phyloP scores from a whole-genome alignment of 2,888 invertebrate genomes.

The Stictocephala bisonia region DNA sequence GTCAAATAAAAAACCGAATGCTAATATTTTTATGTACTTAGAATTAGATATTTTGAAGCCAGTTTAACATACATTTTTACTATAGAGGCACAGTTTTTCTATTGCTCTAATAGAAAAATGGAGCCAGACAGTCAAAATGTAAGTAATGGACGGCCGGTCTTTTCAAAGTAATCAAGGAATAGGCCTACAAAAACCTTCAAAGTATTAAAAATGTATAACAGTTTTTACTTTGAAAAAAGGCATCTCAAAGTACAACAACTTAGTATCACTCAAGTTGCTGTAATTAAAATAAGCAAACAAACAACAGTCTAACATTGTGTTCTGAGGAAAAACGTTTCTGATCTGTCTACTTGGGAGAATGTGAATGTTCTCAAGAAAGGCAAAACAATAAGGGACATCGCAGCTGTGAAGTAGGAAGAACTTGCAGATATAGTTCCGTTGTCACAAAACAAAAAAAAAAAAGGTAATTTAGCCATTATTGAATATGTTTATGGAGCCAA shows the following conservation, averaged over 20 bases:
- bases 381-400: no score
- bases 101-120: conserved; percentile 4
- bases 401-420: no score
- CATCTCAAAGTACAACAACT: not conserved
- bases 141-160: conserved; percentile 5
- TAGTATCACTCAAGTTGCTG: not conserved
- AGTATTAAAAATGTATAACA: not conserved
- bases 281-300: conserved; percentile 13
- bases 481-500: no score
- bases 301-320: not conserved
- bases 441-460: no score
- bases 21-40: conserved; percentile 35
- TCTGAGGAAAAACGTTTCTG: conserved; percentile 15
- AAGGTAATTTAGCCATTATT: no score
- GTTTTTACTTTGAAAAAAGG: not conserved
- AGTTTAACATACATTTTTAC: not conserved
- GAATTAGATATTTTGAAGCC: not conserved
- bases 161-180: not conserved
- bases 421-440: no score
- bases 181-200: conserved; percentile 8
- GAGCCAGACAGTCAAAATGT: not conserved
- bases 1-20: conserved; percentile 48
- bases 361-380: no score
- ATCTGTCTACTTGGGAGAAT: no score
- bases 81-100: not conserved